Conservation (phyloP, 2,797 vertebrate species). For the Enteromius fasciolatus region DNA sequence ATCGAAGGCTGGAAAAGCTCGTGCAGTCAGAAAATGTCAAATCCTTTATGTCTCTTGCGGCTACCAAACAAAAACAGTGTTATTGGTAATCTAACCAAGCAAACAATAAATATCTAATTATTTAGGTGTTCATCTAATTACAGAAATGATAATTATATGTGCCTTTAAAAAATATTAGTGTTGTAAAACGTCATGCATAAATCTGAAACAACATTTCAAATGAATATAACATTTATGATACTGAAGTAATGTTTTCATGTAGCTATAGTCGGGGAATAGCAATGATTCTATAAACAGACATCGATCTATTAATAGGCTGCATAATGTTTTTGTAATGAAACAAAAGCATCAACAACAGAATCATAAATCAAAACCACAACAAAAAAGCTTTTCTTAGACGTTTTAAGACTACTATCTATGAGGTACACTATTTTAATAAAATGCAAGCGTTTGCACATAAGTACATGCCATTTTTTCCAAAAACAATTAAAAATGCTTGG, state of each 20-base stretch:
- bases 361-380: neutral
- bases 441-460: neutral
- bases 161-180: neutral
- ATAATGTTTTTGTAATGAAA: neutral
- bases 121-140: neutral
- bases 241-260: neutral
- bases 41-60: neutral
- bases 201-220: neutral
- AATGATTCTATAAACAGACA: neutral
- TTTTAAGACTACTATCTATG: neutral
- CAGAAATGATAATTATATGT: neutral
- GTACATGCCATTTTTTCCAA: neutral
- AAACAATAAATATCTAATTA: neutral
- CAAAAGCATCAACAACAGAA: neutral
- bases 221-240: neutral
- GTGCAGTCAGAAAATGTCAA: neutral
- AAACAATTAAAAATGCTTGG: neutral
- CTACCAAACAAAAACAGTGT: neutral
- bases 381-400: neutral
- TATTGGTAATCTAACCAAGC: neutral
- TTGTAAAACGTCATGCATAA: neutral
- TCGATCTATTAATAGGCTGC: neutral
- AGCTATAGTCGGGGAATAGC: neutral
- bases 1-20: slow-evolving; percentile 1
- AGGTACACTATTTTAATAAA: neutral